Conservation (phyloP, 2,797 vertebrate species). For the Liasis olivaceus region DNA sequence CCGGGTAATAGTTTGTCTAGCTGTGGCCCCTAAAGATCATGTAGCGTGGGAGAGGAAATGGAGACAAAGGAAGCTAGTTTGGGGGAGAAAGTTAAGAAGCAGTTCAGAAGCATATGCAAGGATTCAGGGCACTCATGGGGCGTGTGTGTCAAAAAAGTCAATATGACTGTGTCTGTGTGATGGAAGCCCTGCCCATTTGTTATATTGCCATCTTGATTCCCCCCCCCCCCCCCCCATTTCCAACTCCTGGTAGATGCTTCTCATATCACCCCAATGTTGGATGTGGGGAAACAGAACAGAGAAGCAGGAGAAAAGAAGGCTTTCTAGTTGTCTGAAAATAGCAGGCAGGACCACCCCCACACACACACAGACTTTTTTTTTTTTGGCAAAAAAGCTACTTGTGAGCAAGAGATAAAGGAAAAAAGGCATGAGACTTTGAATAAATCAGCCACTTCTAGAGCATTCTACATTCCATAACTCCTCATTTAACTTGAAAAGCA, state of each 20-base stretch:
- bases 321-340: not conserved
- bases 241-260: not conserved
- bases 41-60: not conserved
- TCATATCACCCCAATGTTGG: not conserved
- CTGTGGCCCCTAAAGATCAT: not conserved
- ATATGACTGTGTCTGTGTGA: not conserved
- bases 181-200: not conserved
- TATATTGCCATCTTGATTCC: not conserved
- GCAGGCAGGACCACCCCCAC: not conserved
- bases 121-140: too few species aligned
- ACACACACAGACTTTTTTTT: not conserved
- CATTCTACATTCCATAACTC: too few species aligned
- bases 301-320: not conserved
- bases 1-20: not conserved
- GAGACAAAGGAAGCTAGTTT: not conserved
- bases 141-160: too few species aligned
- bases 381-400: not conserved
- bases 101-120: not conserved
- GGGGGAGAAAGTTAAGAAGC: not conserved
- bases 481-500: not conserved
- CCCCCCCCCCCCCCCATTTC: too few species aligned
- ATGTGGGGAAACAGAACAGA: not conserved
- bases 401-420: not conserved
- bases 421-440: not conserved
- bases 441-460: too few species aligned